A percentile compares a stretch with the other conserved stretches of the same genome.
Evolutionary conservation across 1,140 invertebrate genomes (phyloP).

Genomic region (Diorhabda carinulata): DNA sequence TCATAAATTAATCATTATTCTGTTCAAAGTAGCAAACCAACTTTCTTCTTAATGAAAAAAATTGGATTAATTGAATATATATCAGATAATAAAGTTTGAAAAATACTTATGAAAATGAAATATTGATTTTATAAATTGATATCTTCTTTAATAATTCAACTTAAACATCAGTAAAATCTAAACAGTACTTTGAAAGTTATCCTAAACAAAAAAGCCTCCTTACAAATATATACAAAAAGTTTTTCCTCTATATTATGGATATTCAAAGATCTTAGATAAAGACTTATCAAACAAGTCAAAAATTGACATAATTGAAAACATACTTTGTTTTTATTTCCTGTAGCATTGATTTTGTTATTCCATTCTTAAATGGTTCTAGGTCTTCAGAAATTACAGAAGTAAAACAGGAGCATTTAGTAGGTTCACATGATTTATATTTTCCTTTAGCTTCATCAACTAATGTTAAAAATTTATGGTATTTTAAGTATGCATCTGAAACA

Average conservation of each 20-base stretch:
- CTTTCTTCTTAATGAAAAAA: no score
- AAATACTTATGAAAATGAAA: no score
- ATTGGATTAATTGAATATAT: no score
- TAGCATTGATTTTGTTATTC: slow-evolving; percentile 65
- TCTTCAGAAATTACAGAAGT: slow-evolving; percentile 63
- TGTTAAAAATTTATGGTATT: slow-evolving; percentile 42
- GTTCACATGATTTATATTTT: slow-evolving; percentile 49
- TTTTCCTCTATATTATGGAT: background rate
- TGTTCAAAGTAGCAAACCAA: no score
- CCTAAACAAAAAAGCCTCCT: background rate
- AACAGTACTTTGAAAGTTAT: no score
- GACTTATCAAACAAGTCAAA: slow-evolving; percentile 4
- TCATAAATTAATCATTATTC: no score
- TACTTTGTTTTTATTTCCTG: slow-evolving; percentile 56
- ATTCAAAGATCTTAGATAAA: background rate
- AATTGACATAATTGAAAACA: slow-evolving; percentile 23
- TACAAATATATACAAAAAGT: background rate
- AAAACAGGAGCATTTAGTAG: slow-evolving; percentile 60
- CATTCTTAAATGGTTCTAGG: slow-evolving; percentile 64
- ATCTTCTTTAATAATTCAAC: no score
- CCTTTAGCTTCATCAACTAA: slow-evolving; percentile 47
- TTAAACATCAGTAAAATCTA: no score
- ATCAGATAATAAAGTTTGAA: no score
- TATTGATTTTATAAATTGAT: no score
- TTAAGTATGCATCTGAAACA: slow-evolving; percentile 27